Evolutionary conservation across 2,888 invertebrate genomes (phyloP).

Genomic region (Dyspetes luteomarginatus): DNA sequence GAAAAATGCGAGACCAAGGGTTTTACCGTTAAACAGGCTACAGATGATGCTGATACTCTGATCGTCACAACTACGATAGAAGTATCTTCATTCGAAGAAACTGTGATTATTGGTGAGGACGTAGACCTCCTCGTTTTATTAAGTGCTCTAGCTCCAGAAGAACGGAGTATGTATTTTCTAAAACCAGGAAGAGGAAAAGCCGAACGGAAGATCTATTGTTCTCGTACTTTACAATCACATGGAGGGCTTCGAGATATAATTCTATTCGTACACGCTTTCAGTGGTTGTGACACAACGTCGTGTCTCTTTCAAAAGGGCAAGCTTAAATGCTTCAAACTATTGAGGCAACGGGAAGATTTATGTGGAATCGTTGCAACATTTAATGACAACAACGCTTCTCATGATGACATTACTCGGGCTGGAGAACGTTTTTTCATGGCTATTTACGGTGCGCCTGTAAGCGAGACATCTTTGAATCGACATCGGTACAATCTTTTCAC

Average conservation of each 20-base stretch:
- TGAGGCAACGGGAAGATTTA: conserved; percentile 49
- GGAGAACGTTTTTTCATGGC: conserved; percentile 32
- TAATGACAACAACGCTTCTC: conserved; percentile 43
- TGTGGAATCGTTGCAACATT: conserved; percentile 38
- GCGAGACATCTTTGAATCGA: not conserved
- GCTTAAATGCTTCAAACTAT: conserved; percentile 10
- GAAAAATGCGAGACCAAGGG: conserved; percentile 3
- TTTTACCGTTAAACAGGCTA: not conserved
- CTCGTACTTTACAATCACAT: not conserved
- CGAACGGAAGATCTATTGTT: not conserved
- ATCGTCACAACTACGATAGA: not conserved
- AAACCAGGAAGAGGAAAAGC: conserved; percentile 1
- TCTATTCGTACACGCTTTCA: conserved; percentile 67
- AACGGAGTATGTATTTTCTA: not conserved
- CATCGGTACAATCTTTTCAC: not conserved
- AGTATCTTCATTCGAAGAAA: not conserved
- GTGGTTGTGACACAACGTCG: conserved; percentile 56
- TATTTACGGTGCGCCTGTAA: conserved; percentile 22
- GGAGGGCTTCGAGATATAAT: conserved; percentile 33
- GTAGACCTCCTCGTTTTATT: not conserved
- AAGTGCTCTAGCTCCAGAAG: not conserved
- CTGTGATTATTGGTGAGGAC: conserved; percentile 3
- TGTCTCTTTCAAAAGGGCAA: conserved; percentile 56
- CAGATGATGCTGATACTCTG: conserved; percentile 1
- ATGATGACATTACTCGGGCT: conserved; percentile 21